Percentiles rank a stretch among this genome's conserved stretches.
These are phyloP conservation scores for Paramormyrops hopkinsi DNA, from an alignment of 2,797 vertebrate species.

Conservation along the genomic window DNA sequence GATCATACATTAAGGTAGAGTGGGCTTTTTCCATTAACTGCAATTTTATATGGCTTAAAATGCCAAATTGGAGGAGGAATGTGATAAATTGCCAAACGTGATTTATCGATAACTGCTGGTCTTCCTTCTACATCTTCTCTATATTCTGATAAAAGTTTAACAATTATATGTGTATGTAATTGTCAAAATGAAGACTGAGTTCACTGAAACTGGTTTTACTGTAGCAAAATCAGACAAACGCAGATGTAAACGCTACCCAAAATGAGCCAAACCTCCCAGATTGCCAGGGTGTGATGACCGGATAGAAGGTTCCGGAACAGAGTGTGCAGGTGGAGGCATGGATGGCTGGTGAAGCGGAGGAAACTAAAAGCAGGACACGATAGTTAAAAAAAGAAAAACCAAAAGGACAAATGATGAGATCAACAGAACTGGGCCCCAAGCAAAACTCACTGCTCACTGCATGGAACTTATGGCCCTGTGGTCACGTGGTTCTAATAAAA, in stretches of 20 bases:
- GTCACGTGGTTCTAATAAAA: neutral
- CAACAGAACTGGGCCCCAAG: neutral
- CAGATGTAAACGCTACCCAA: neutral
- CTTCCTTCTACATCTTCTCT: neutral
- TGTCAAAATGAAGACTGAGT: neutral
- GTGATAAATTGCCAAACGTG: neutral
- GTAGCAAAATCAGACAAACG: neutral
- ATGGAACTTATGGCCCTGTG: neutral
- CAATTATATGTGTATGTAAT: neutral
- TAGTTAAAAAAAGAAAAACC: neutral
- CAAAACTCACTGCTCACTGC: neutral
- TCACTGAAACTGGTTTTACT: neutral
- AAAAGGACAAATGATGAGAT: neutral
- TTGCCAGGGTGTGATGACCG: neutral
- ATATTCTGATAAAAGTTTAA: neutral
- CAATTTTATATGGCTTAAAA: neutral
- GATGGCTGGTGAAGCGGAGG: neutral
- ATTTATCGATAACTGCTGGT: neutral
- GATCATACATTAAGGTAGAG: neutral
- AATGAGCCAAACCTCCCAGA: neutral
- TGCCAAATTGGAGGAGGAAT: neutral
- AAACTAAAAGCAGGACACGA: neutral
- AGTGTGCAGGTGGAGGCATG: neutral
- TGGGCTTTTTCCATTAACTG: neutral
- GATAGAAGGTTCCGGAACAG: neutral